phyloP scores from a whole-genome alignment of 2,888 invertebrate genomes.

The Catocala sponsa region DNA sequence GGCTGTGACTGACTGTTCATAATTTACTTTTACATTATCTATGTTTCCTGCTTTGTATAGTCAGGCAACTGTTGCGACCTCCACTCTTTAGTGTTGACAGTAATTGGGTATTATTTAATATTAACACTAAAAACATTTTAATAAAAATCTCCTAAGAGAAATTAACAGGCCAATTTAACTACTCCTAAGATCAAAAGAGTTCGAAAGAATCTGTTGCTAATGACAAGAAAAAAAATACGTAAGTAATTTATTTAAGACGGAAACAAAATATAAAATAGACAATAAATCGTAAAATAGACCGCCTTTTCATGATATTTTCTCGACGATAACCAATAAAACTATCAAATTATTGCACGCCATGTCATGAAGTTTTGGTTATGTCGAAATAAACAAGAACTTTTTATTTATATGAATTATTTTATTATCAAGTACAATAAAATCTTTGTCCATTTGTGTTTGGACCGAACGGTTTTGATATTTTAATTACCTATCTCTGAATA shows the following conservation, averaged over 20 bases:
- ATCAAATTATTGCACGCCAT: conserved; percentile 79
- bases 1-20: conserved; percentile 32
- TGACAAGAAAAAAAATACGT: conserved; percentile 51
- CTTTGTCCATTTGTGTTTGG: conserved; percentile 64
- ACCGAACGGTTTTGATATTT: conserved; percentile 65
- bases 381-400: conserved; percentile 73
- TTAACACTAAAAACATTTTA: conserved; percentile 52
- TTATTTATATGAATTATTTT: conserved; percentile 76
- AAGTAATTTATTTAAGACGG: conserved; percentile 73
- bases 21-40: conserved; percentile 41
- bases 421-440: conserved; percentile 82
- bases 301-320: conserved; percentile 76
- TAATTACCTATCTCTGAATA: conserved; percentile 5
- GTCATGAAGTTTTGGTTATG: conserved; percentile 69
- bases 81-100: conserved; percentile 49
- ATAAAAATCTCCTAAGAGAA: conserved; percentile 44
- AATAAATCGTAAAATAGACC: conserved; percentile 74
- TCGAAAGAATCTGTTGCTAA: conserved; percentile 43
- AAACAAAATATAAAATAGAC: conserved; percentile 78
- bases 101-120: conserved; percentile 57
- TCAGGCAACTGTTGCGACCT: conserved; percentile 36
- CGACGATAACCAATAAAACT: conserved; percentile 79
- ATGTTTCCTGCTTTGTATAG: conserved; percentile 47
- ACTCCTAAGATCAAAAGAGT: conserved; percentile 56
- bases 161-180: conserved; percentile 52